Percentiles rank a stretch among this genome's conserved stretches.
phyloP scores from a whole-genome alignment of 64 coral and sea anemone genomes.

The Stylophora pistillata region DNA sequence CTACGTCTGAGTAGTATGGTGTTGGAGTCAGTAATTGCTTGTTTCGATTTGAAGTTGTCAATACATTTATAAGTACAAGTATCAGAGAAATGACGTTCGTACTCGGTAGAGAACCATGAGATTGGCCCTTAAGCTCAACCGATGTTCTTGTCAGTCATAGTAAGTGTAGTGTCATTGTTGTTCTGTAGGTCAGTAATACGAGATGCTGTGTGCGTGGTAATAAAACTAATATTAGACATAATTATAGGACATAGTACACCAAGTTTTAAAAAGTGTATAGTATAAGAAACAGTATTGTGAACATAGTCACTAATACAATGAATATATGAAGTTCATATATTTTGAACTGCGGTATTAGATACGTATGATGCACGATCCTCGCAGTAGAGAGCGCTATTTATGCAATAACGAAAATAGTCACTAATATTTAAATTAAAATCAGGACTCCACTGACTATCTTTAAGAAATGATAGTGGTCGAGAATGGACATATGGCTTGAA shows the following conservation, averaged over 20 bases:
- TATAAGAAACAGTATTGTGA: background rate
- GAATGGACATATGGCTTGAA: background rate
- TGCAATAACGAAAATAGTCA: too few species aligned
- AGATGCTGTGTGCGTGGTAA: too few species aligned
- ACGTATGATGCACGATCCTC: too few species aligned
- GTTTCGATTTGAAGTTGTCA: background rate
- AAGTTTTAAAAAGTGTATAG: background rate
- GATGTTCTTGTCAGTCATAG: conserved; percentile 6
- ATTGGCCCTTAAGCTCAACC: background rate
- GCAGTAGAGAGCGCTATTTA: too few species aligned
- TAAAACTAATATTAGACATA: background rate
- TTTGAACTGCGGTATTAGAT: too few species aligned
- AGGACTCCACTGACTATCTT: background rate
- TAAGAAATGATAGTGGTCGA: background rate
- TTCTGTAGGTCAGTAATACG: too few species aligned
- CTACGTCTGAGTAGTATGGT: background rate
- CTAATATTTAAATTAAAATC: background rate
- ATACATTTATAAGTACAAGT: background rate
- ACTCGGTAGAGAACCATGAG: background rate
- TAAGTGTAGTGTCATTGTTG: background rate
- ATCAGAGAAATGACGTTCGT: background rate
- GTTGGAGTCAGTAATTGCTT: background rate
- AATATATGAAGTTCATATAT: too few species aligned
- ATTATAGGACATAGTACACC: background rate
- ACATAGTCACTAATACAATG: too few species aligned